A percentile compares a stretch with the other conserved stretches of the same genome.
Evolutionary conservation across 1,140 invertebrate species (phyloP).

Genomic region (Ostrea denselamellosa): DNA sequence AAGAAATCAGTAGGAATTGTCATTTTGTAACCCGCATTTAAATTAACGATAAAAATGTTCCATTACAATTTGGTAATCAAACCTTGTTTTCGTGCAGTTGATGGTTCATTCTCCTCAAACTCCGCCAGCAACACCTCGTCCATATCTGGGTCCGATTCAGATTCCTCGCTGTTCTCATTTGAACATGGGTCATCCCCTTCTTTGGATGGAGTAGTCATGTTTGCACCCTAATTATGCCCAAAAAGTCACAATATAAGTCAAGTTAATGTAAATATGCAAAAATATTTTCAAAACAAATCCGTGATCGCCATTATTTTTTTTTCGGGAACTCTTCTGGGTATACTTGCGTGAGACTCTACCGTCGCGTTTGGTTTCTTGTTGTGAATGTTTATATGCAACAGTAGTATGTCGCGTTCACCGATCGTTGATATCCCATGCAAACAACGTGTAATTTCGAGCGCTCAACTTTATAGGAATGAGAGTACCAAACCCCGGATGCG

Average conservation of each 20-base stretch:
- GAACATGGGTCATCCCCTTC: constrained; percentile 31
- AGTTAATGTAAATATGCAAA: constrained; percentile 18
- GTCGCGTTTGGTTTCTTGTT: constrained; percentile 1
- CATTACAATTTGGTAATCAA: not conserved
- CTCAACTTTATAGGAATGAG: no score
- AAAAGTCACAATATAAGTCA: not conserved
- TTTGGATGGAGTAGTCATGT: constrained; percentile 13
- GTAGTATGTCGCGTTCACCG: no score
- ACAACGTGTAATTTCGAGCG: no score
- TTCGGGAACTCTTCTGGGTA: not conserved
- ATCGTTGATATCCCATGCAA: no score
- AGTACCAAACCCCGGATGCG: no score
- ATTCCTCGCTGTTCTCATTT: constrained; percentile 12
- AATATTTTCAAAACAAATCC: constrained; percentile 29
- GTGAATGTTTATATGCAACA: not conserved
- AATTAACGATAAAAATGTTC: no score
- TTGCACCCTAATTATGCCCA: not conserved
- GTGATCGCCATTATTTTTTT: not conserved
- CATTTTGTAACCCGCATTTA: no score
- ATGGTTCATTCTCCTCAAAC: constrained; percentile 15
- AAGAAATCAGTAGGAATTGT: no score
- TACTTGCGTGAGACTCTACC: constrained; percentile 21
- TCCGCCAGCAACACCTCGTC: constrained; percentile 35
- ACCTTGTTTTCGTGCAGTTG: not conserved
- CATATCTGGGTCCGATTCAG: constrained; percentile 1